phyloP scores from a whole-genome alignment of 2,113 vertebrate genomes.

The Lampris megalopsis region DNA sequence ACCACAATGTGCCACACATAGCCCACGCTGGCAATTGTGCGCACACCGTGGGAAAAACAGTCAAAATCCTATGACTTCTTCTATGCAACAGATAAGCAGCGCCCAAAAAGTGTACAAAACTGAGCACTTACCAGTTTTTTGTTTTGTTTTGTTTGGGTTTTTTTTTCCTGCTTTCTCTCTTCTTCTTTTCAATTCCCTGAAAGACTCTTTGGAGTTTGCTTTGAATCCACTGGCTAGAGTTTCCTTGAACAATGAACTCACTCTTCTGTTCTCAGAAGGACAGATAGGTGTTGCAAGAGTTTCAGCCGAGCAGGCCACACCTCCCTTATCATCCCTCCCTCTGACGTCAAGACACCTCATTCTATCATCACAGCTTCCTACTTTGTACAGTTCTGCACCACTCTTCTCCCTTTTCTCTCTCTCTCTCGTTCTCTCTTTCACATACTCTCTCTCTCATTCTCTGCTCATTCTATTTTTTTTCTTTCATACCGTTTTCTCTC shows the following conservation, averaged over 20 bases:
- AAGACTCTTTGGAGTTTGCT: conserved; percentile 46
- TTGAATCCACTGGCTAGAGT: conserved; percentile 68
- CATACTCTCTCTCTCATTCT: neutral
- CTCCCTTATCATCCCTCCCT: conserved; percentile 75
- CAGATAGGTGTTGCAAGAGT: conserved; percentile 88
- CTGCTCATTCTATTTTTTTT: neutral
- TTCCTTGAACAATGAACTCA: conserved; percentile 82
- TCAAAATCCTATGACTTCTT: no score
- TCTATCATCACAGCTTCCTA: conserved; percentile 60
- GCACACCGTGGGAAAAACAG: no score
- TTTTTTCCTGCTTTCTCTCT: conserved; percentile 6
- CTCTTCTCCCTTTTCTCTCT: conserved; percentile 9
- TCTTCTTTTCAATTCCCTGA: conserved; percentile 47
- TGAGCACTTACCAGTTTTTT: conserved; percentile 57
- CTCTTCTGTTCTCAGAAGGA: conserved; percentile 79
- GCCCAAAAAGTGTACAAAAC: conserved; percentile 12
- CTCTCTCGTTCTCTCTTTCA: neutral
- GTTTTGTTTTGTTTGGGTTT: no score
- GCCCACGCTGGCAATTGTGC: no score
- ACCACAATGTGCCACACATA: no score
- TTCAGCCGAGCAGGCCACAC: conserved; percentile 73
- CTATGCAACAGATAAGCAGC: no score
- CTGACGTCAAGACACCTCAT: conserved; percentile 84
- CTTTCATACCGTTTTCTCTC: neutral
- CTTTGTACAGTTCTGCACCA: conserved; percentile 18